These are phyloP conservation scores for Merluccius polli DNA, from an alignment of 2,797 vertebrate species.

Conservation along the genomic window DNA sequence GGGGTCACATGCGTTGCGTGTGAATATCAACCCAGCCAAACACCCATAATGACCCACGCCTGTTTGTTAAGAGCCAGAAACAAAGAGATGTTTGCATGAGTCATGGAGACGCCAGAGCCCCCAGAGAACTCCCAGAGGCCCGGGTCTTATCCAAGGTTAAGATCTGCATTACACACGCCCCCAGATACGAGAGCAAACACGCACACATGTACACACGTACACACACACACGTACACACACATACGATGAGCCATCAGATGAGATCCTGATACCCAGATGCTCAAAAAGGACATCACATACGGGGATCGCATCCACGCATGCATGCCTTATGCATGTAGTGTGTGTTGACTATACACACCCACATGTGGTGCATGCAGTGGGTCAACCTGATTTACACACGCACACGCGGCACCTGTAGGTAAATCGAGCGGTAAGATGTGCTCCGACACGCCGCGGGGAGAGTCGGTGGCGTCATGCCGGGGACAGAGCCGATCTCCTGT, in stretches of 20 bases:
- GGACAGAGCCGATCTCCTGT: slow-evolving; percentile 49
- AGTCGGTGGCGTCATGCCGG: slow-evolving; percentile 44
- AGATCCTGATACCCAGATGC: background rate
- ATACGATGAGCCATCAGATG: background rate
- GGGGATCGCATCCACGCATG: background rate
- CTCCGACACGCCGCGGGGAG: slow-evolving; percentile 55
- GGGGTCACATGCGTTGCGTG: background rate
- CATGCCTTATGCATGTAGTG: background rate
- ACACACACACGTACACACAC: slow-evolving; percentile 19
- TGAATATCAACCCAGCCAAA: background rate
- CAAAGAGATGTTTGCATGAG: slow-evolving; percentile 29
- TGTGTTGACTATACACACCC: slow-evolving; percentile 1
- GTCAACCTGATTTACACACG: no score
- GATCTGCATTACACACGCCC: slow-evolving; percentile 36
- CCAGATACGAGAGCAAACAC: background rate
- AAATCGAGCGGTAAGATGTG: slow-evolving; percentile 50
- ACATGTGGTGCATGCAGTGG: background rate
- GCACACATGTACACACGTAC: slow-evolving; percentile 5
- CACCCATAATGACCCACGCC: slow-evolving; percentile 39
- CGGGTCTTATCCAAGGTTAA: slow-evolving; percentile 42
- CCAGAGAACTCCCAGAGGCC: slow-evolving; percentile 25
- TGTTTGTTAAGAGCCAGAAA: slow-evolving; percentile 46
- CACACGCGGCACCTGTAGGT: no score
- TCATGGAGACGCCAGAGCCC: slow-evolving; percentile 6
- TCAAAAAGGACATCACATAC: background rate